phyloP scores from a whole-genome alignment of 37 sponge, comb jelly and placozoan genomes.

The Diacarnus erythraeanus region DNA sequence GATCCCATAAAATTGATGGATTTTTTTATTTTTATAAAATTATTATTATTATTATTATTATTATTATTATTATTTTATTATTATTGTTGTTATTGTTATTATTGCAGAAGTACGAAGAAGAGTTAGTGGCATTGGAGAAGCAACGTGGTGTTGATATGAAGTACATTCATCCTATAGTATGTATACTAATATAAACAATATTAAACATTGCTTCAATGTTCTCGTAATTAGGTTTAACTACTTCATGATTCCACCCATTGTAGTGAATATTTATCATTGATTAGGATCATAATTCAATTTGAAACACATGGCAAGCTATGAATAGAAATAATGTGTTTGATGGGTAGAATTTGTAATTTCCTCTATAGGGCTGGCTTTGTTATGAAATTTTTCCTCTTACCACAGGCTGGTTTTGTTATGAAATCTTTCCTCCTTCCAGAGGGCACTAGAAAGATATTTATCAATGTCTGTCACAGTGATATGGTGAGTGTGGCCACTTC shows the following conservation, averaged over 20 bases:
- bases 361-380: too few relatives aligned
- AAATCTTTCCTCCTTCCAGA: constrained; percentile 54
- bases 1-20: too few relatives aligned
- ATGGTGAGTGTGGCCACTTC: constrained; percentile 51
- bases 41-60: too few relatives aligned
- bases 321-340: not conserved
- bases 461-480: constrained; percentile 70
- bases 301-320: too few relatives aligned
- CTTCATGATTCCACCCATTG: too few relatives aligned
- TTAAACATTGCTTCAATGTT: too few relatives aligned
- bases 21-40: too few relatives aligned
- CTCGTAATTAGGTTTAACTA: not conserved
- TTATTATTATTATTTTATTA: not conserved
- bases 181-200: not conserved
- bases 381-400: not conserved
- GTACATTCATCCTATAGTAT: constrained; percentile 77
- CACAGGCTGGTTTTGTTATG: constrained; percentile 84
- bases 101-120: constrained; percentile 82
- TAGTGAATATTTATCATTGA: too few relatives aligned
- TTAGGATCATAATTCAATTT: too few relatives aligned
- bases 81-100: not conserved
- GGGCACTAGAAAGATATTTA: constrained; percentile 63
- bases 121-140: constrained; percentile 79
- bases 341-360: not conserved
- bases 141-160: constrained; percentile 86